Evolutionary conservation across 53 echinoderm and acorn worm genomes (phyloP).

Genomic region (Hippasteria phrygiana): DNA sequence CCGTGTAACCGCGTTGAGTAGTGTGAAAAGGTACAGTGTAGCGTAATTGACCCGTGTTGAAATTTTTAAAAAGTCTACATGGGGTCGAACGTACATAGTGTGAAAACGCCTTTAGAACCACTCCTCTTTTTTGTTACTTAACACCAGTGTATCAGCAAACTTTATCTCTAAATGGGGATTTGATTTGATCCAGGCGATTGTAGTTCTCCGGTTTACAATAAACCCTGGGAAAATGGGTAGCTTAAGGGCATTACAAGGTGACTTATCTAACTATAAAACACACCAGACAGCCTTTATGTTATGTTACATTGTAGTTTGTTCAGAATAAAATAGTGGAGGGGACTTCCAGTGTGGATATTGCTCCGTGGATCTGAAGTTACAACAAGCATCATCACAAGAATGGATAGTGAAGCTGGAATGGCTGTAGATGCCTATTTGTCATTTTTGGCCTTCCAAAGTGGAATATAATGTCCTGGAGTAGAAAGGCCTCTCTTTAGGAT

Average conservation of each 20-base stretch:
- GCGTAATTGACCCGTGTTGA: too few species aligned
- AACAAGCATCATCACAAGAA: background rate
- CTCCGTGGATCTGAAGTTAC: background rate
- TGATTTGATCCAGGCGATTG: background rate
- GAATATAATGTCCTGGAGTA: background rate
- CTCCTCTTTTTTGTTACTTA: too few species aligned
- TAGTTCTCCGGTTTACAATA: background rate
- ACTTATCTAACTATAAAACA: background rate
- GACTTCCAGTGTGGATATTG: too few species aligned
- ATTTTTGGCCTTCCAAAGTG: constrained; percentile 6
- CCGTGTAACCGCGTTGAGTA: too few species aligned
- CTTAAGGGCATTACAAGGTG: background rate
- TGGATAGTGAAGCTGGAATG: background rate
- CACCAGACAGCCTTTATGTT: background rate
- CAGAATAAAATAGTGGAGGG: too few species aligned
- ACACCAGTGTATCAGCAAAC: too few species aligned
- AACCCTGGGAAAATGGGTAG: background rate
- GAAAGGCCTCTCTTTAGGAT: background rate
- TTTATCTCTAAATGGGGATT: too few species aligned
- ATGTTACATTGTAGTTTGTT: too few species aligned
- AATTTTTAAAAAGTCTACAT: too few species aligned
- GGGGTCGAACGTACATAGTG: too few species aligned
- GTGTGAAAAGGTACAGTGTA: too few species aligned
- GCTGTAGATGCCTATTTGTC: constrained; percentile 22
- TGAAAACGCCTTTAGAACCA: too few species aligned